phyloP scores from a whole-genome alignment of 2,797 vertebrate species.

The Bufotes viridis region DNA sequence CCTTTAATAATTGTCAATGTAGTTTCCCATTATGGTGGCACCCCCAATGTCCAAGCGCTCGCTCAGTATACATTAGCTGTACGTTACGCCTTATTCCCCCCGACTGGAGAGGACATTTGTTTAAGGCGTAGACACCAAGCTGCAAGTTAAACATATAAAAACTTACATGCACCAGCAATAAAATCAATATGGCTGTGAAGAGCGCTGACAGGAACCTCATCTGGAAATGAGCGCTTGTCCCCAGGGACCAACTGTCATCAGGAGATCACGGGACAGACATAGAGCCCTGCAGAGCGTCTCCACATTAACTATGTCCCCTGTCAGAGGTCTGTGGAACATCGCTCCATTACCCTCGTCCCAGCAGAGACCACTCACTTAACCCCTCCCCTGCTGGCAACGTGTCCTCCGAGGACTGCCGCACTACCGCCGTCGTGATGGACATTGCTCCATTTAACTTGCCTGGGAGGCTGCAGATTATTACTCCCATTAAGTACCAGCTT shows the following conservation, averaged over 20 bases:
- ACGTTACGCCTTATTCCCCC: conserved; percentile 3
- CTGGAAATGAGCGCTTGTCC: conserved; percentile 57
- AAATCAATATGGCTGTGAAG: conserved; percentile 32
- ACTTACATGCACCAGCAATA: conserved; percentile 23
- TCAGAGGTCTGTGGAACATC: conserved; percentile 35
- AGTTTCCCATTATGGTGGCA: background rate
- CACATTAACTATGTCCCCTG: conserved; percentile 46
- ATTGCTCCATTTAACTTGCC: conserved; percentile 9
- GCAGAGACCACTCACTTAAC: conserved; percentile 41
- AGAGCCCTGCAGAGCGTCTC: conserved; percentile 55
- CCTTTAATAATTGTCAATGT: background rate
- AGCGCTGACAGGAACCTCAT: conserved; percentile 59
- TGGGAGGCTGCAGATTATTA: background rate
- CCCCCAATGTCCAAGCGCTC: background rate
- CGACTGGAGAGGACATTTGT: background rate
- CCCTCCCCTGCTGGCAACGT: background rate
- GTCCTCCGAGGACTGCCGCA: background rate
- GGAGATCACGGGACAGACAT: conserved; percentile 55
- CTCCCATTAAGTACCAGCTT: background rate
- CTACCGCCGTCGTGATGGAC: background rate
- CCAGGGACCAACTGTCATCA: conserved; percentile 57
- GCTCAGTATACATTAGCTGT: background rate
- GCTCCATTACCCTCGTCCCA: conserved; percentile 40
- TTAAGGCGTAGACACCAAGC: background rate
- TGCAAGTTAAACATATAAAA: background rate